Percentiles rank a stretch among this genome's conserved stretches.
Conservation (phyloP, 64 coral and sea anemone species). For the Acropora yongei region DNA sequence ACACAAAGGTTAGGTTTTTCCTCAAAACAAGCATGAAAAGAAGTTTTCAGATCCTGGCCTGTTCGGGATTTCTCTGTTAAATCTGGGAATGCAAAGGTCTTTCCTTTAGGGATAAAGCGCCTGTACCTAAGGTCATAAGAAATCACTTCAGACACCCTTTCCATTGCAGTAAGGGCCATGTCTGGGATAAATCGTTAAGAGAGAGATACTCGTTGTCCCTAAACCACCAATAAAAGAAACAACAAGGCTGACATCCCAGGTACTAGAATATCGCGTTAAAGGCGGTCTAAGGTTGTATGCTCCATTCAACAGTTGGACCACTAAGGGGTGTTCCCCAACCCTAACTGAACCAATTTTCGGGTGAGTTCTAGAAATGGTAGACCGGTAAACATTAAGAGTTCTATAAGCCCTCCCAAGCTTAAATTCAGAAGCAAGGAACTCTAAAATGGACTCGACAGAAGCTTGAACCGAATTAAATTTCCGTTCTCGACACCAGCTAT, state of each 20-base stretch:
- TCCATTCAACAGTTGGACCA: slow-evolving; percentile 50
- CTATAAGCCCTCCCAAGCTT: slow-evolving; percentile 41
- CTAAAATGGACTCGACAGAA: slow-evolving; percentile 42
- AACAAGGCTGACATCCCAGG: slow-evolving; percentile 53
- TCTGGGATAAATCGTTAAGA: slow-evolving; percentile 59
- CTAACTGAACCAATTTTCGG: slow-evolving; percentile 40
- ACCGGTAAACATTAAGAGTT: slow-evolving; percentile 71
- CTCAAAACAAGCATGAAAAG: slow-evolving; percentile 56
- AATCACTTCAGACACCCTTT: slow-evolving; percentile 50
- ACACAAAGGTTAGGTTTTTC: slow-evolving; percentile 71
- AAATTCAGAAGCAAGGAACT: slow-evolving; percentile 36
- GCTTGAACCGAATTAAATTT: slow-evolving; percentile 62
- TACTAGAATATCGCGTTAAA: slow-evolving; percentile 42
- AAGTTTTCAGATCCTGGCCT: slow-evolving; percentile 42
- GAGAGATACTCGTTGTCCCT: slow-evolving; percentile 10
- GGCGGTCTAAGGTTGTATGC: slow-evolving; percentile 52
- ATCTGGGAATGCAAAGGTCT: slow-evolving; percentile 44
- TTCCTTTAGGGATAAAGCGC: slow-evolving; percentile 11
- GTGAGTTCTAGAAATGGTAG: slow-evolving; percentile 63
- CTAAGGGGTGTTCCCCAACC: slow-evolving; percentile 53
- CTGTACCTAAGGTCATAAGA: slow-evolving; percentile 47
- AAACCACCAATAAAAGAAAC: slow-evolving; percentile 34
- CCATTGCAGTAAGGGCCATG: slow-evolving; percentile 50
- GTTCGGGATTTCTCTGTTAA: slow-evolving; percentile 45
- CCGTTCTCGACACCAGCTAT: slow-evolving; percentile 50